Evolutionary conservation across 2,797 vertebrate species (phyloP).

Genomic region (Podargus strigoides): DNA sequence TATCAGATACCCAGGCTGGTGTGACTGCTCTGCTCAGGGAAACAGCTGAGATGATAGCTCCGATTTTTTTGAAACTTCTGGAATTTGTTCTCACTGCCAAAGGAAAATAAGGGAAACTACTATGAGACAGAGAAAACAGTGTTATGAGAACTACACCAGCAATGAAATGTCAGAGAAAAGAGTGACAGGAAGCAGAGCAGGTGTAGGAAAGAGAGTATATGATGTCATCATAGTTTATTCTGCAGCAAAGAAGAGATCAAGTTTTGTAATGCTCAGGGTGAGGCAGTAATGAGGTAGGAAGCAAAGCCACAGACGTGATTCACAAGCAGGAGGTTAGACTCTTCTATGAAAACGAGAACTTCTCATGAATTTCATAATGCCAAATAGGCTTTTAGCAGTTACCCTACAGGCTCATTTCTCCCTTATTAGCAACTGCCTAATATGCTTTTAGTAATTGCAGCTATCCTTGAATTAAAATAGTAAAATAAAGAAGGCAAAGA

Average conservation of each 20-base stretch:
- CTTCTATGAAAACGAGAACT: background rate
- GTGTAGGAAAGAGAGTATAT: background rate
- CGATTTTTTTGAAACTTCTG: background rate
- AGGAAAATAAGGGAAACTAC: background rate
- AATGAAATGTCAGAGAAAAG: constrained; percentile 10
- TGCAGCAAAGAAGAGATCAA: background rate
- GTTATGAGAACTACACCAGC: background rate
- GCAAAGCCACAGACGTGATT: constrained; percentile 25
- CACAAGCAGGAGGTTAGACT: background rate
- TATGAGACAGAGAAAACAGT: background rate
- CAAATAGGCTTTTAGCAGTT: background rate
- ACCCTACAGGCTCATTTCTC: background rate
- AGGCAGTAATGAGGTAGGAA: constrained; percentile 25
- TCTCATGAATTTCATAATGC: background rate
- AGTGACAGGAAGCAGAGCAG: background rate
- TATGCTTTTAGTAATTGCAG: background rate
- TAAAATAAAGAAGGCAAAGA: background rate
- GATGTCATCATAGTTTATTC: constrained; percentile 4
- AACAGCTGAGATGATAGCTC: background rate
- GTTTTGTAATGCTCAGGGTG: constrained; percentile 7
- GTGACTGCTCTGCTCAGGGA: background rate
- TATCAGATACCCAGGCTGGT: background rate
- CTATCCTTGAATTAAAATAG: background rate
- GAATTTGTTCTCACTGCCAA: background rate
- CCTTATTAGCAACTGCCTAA: background rate